Conservation (phyloP, 2,797 vertebrate species). For the Periparus ater region DNA sequence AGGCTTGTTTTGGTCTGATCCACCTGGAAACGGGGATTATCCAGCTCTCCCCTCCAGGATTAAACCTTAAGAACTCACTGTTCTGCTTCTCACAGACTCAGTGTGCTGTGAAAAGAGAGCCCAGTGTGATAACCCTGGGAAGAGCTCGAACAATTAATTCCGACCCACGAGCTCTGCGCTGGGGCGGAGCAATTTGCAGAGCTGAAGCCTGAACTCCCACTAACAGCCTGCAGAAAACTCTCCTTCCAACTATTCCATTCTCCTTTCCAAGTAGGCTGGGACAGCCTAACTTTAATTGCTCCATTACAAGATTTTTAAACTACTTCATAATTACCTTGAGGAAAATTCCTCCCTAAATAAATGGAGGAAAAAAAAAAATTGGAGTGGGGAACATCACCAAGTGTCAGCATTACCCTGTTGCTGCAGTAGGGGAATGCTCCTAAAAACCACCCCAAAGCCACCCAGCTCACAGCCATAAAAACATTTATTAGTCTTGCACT, state of each 20-base stretch:
- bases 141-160: background rate
- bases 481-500: background rate
- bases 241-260: background rate
- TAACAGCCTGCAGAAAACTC: background rate
- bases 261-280: conserved; percentile 2
- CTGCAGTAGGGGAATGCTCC: background rate
- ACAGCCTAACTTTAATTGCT: conserved; percentile 4
- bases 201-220: background rate
- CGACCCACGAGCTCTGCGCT: background rate
- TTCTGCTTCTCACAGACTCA: background rate
- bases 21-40: background rate
- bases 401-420: background rate
- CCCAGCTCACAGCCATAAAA: background rate
- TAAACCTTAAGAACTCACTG: background rate
- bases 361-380: background rate
- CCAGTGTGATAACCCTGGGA: accelerated
- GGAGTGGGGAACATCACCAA: background rate
- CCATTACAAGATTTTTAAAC: background rate
- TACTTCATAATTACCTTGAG: background rate
- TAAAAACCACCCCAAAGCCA: background rate
- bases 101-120: background rate
- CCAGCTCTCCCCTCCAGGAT: background rate
- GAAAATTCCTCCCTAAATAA: background rate
- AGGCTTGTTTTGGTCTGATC: background rate
- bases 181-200: background rate